Evolutionary conservation across 92 coral and sea anemone species (phyloP), one percentile per base, ranked within the genome.

Genomic region (Zoanthus gigantus): DNA sequence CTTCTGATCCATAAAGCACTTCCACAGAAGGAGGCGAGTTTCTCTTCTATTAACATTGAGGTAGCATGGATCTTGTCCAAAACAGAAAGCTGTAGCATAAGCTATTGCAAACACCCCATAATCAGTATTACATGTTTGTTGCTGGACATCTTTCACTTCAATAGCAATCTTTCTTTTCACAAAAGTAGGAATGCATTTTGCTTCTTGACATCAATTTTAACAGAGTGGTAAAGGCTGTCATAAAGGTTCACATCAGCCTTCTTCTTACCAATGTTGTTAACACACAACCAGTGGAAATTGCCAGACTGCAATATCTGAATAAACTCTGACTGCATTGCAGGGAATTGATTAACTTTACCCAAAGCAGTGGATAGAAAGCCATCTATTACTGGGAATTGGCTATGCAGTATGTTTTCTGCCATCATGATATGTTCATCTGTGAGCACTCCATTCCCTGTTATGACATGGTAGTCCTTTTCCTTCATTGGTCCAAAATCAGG

Each of bases 41-140:
- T 13, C 66, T 15, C n/a, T 58, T 58, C 66, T 58, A n/a, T 58
- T 58, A 15, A 58, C 7, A 14, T 11, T 1, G 14, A 58, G 16
- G 17, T 6, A 13, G 14, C 66, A 58, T 17, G 66, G 66, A 58
- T 58, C 66, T 37, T 80, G 56, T 1, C 78, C 78, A 74, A 9
- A 74, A 18, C 78, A 74, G 12, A 74, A n/a, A 45, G 78, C 78
- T 46, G 78, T 50, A 6, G 78, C 78, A 74, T 45, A 74, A 18
- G 78, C 58, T 53, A 74, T 17, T 15, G 78, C 78, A 74, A 74
- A 74, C 30, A 74, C 60, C 10, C 78, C 60, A 74, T 60, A 74
- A 46, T 74, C 78, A 46, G 54, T 46, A 0, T 34, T 58, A 74
- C 47, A 48, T 11, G 54, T 16, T 48, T 74, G 78, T 74, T 16